These are phyloP conservation scores for Drosophila barbarae DNA, from an alignment of 2,888 invertebrate species.

Conservation along the genomic window DNA sequence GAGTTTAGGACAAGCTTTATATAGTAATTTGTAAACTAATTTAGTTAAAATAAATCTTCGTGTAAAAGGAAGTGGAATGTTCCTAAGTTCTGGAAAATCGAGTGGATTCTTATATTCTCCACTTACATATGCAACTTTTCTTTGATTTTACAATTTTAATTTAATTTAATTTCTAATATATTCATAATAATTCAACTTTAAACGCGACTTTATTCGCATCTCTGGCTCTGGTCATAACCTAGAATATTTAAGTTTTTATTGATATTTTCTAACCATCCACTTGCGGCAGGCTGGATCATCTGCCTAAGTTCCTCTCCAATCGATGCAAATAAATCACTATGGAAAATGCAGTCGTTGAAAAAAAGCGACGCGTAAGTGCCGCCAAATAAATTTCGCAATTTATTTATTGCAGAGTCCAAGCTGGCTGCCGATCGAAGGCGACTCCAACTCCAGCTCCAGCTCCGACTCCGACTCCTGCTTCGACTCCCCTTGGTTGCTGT, in stretches of 20 bases:
- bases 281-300: conserved; percentile 26
- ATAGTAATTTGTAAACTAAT: not conserved
- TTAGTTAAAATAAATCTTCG: not conserved
- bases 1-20: not conserved
- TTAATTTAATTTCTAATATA: not conserved
- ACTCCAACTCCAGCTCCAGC: not conserved
- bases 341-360: conserved; percentile 71
- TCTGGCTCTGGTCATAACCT: conserved; percentile 30
- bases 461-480: not conserved
- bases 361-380: conserved; percentile 72
- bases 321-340: conserved; percentile 66
- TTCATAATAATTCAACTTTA: too few relatives aligned
- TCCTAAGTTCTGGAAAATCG: not conserved
- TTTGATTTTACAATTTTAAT: too few relatives aligned
- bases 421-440: conserved; percentile 50
- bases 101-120: not conserved
- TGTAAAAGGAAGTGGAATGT: not conserved
- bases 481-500: conserved; percentile 20
- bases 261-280: conserved; percentile 44
- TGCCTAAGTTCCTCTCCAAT: conserved; percentile 16
- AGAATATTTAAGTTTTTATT: conserved; percentile 54
- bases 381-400: conserved; percentile 71
- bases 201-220: conserved; percentile 7
- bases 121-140: not conserved
- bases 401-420: conserved; percentile 61